A percentile compares a stretch with the other conserved stretches of the same genome.
These are phyloP conservation scores for Syrrhaptes paradoxus DNA, from an alignment of 2,113 vertebrate genomes.

Conservation along the genomic window DNA sequence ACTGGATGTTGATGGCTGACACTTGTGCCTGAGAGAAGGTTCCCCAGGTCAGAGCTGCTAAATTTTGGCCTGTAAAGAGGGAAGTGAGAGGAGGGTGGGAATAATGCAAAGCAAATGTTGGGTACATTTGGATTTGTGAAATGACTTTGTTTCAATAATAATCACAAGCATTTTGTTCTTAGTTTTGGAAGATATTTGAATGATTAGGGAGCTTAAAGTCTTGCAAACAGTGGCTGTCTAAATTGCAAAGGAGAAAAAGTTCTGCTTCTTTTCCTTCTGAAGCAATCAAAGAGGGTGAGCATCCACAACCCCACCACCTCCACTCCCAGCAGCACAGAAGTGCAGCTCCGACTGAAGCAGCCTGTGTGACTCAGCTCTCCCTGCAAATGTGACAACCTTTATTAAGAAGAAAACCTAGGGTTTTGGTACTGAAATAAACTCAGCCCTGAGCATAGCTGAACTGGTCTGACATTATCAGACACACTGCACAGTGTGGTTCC, in stretches of 20 bases:
- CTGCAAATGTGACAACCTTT: neutral
- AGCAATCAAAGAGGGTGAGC: neutral
- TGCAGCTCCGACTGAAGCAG: neutral
- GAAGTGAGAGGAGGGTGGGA: neutral
- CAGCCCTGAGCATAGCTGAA: neutral
- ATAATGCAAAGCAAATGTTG: slow-evolving; percentile 22
- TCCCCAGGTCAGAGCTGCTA: neutral
- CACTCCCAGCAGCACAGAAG: neutral
- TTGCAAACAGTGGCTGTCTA: neutral
- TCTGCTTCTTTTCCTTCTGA: neutral
- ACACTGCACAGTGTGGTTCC: neutral
- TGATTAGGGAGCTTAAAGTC: neutral
- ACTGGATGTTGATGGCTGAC: neutral
- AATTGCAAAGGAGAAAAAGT: neutral
- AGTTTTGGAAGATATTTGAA: neutral
- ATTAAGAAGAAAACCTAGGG: neutral
- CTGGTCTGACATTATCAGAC: neutral
- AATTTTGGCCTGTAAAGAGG: neutral
- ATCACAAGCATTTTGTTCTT: neutral
- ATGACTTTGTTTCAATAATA: neutral
- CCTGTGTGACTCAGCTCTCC: neutral
- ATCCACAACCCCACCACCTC: neutral
- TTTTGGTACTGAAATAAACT: neutral
- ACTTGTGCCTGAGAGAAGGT: neutral
- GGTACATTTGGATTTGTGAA: neutral